These are phyloP conservation scores for Oplegnathus fasciatus DNA, from an alignment of 2,113 vertebrate genomes.

Conservation along the genomic window DNA sequence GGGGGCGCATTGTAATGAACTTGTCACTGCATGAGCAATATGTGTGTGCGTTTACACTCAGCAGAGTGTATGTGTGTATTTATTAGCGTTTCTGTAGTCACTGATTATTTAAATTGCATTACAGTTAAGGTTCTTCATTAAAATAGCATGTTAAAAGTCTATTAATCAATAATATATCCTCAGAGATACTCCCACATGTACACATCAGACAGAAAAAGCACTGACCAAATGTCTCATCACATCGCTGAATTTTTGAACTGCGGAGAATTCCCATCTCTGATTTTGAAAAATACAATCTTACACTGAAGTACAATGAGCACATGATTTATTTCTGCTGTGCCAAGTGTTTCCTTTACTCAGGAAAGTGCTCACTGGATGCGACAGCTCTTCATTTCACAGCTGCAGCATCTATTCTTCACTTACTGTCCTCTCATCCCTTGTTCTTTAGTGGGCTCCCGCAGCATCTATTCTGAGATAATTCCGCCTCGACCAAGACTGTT, in stretches of 20 bases:
- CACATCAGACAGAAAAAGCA: background rate
- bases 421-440: constrained; percentile 65
- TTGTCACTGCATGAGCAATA: constrained; percentile 10
- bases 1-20: constrained; percentile 15
- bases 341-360: constrained; percentile 78
- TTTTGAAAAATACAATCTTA: constrained; percentile 68
- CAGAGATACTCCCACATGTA: background rate
- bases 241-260: constrained; percentile 24
- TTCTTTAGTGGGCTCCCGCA: constrained; percentile 73
- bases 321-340: constrained; percentile 84
- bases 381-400: constrained; percentile 83
- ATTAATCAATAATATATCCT: background rate
- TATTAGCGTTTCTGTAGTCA: constrained; percentile 15
- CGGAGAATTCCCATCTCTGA: constrained; percentile 41
- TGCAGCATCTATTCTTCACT: constrained; percentile 80
- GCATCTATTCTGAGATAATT: constrained; percentile 77
- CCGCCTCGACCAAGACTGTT: constrained; percentile 65
- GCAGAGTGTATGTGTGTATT: constrained; percentile 16
- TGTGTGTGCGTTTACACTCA: constrained; percentile 12
- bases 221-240: constrained; percentile 19
- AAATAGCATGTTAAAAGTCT: constrained; percentile 21
- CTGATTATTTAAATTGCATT: constrained; percentile 25
- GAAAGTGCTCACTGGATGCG: constrained; percentile 77
- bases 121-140: constrained; percentile 21
- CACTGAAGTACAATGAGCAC: constrained; percentile 67